Evolutionary conservation across 1,140 invertebrate species (phyloP).

Genomic region (Drosophila pachea): DNA sequence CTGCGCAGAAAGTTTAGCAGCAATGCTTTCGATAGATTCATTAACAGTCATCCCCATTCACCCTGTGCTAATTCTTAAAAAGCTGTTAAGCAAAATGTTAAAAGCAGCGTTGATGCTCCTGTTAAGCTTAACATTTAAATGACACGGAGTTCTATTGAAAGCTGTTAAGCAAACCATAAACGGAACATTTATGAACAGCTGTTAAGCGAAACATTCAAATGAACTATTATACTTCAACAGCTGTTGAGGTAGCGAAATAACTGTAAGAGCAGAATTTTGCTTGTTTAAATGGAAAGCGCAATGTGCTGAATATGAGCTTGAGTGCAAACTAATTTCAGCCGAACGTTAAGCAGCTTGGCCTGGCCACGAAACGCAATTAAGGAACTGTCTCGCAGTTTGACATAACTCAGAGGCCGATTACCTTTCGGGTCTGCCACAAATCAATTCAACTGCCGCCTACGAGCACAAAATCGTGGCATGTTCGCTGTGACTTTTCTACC

Average conservation of each 20-base stretch:
- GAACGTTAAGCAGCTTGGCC: conserved; percentile 6
- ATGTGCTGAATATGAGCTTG: neutral
- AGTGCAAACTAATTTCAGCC: neutral
- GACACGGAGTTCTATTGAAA: neutral
- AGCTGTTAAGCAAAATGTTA: neutral
- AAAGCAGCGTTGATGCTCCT: neutral
- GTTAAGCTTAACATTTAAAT: neutral
- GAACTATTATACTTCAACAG: too few relatives aligned
- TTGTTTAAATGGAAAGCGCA: neutral
- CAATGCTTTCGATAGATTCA: too few relatives aligned
- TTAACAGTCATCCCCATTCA: too few relatives aligned
- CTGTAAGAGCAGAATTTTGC: too few relatives aligned
- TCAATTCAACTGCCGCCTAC: conserved; percentile 54
- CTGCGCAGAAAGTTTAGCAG: too few relatives aligned
- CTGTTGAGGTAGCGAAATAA: too few relatives aligned
- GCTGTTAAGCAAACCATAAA: neutral
- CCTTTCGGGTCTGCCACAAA: conserved; percentile 44
- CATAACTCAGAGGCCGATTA: conserved; percentile 64
- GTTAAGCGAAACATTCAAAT: neutral
- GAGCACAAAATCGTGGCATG: conserved; percentile 19
- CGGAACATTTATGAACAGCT: neutral
- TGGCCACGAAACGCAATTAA: conserved; percentile 63
- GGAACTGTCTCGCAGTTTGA: conserved; percentile 59
- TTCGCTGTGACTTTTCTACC: neutral
- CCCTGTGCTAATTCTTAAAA: too few relatives aligned